phyloP scores from a whole-genome alignment of 2,797 vertebrate genomes.

The Neoniphon sammara region DNA sequence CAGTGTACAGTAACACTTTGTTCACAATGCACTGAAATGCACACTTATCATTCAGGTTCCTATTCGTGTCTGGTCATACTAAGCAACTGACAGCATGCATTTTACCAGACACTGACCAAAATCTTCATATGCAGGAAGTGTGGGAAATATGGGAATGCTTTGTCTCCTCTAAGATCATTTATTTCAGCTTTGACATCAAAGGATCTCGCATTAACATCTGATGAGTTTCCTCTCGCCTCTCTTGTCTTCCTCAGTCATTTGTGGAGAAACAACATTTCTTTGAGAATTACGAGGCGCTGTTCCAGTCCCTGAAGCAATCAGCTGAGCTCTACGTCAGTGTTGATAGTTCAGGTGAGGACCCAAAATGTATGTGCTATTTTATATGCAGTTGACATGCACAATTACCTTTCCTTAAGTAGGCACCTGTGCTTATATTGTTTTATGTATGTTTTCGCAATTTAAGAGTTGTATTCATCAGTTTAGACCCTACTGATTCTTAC shows the following conservation, averaged over 20 bases:
- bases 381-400: neutral
- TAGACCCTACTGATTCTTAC: neutral
- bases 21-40: neutral
- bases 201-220: neutral
- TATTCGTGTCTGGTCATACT: too few species aligned
- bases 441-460: neutral
- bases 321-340: constrained; percentile 89
- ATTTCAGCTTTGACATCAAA: neutral
- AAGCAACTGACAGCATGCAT: neutral
- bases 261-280: constrained; percentile 94
- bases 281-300: constrained; percentile 91
- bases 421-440: neutral
- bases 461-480: neutral
- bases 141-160: too few species aligned
- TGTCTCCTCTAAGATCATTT: too few species aligned
- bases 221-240: neutral
- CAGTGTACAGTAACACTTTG: neutral
- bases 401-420: neutral
- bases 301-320: constrained; percentile 89
- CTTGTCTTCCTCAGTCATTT: constrained; percentile 82
- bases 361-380: neutral
- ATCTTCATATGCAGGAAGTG: too few species aligned
- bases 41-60: neutral
- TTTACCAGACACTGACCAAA: neutral
- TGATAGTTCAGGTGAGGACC: constrained; percentile 88